Evolutionary conservation across 2,113 vertebrate genomes (phyloP).

Genomic region (Cyphomyrus discorhynchus): DNA sequence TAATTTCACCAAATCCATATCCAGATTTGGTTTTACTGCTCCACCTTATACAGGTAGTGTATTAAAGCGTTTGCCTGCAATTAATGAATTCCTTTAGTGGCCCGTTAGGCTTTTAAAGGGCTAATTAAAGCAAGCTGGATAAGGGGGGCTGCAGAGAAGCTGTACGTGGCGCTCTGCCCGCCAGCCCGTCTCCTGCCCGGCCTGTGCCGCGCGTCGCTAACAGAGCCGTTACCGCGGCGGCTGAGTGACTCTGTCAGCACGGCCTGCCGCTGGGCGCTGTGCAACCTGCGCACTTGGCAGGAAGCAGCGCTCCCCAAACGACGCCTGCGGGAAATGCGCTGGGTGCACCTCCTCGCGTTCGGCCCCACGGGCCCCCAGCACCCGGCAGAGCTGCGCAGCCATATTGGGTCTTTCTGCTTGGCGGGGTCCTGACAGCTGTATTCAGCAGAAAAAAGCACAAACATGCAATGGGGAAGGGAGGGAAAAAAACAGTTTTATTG

Average conservation of each 20-base stretch:
- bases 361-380: constrained; percentile 53
- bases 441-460: constrained; percentile 62
- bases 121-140: not conserved
- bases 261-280: constrained; percentile 49
- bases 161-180: not conserved
- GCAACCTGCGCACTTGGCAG: constrained; percentile 67
- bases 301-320: constrained; percentile 50
- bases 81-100: not conserved
- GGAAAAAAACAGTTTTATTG: constrained; percentile 41
- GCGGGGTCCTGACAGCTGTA: constrained; percentile 43
- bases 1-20: constrained; percentile 2
- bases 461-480: constrained; percentile 42
- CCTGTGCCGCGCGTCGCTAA: constrained; percentile 38
- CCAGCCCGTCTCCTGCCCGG: not conserved
- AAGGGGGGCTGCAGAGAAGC: not conserved
- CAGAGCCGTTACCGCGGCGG: constrained; percentile 64
- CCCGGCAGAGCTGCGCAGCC: constrained; percentile 55
- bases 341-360: constrained; percentile 48
- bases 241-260: constrained; percentile 71
- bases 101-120: not conserved
- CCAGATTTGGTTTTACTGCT: not conserved
- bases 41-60: not conserved
- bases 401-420: constrained; percentile 62
- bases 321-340: constrained; percentile 55
- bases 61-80: not conserved